Percentiles rank a stretch among this genome's conserved stretches.
phyloP scores from a whole-genome alignment of 2,888 invertebrate genomes.

The Ptychoptera contaminata region DNA sequence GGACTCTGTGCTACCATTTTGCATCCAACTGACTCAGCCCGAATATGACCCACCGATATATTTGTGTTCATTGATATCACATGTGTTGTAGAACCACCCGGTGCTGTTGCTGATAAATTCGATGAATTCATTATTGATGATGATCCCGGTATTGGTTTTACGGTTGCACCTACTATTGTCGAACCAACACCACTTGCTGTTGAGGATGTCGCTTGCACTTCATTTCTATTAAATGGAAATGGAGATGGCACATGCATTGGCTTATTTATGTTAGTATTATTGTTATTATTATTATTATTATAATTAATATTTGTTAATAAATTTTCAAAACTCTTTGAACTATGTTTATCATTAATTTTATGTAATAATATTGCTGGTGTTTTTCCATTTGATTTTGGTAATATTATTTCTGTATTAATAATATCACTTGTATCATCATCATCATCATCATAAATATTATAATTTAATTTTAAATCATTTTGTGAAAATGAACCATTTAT shows the following conservation, averaged over 20 bases:
- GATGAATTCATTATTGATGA: slow-evolving; percentile 15
- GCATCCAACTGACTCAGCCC: slow-evolving; percentile 39
- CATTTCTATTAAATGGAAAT: slow-evolving; percentile 15
- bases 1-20: slow-evolving; percentile 38
- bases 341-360: slow-evolving; percentile 5
- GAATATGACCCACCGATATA: slow-evolving; percentile 28
- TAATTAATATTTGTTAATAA: slow-evolving; percentile 16
- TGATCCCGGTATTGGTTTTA: slow-evolving; percentile 14
- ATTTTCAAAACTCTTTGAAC: background rate
- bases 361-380: slow-evolving; percentile 9
- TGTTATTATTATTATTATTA: slow-evolving; percentile 2
- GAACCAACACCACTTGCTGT: slow-evolving; percentile 17
- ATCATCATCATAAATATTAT: no score
- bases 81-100: slow-evolving; percentile 28
- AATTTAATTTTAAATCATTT: no score
- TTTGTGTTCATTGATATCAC: slow-evolving; percentile 10
- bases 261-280: slow-evolving; percentile 16
- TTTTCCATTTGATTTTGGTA: background rate
- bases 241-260: slow-evolving; percentile 31
- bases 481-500: no score
- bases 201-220: slow-evolving; percentile 12
- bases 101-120: slow-evolving; percentile 12
- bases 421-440: no score
- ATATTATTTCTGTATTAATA: background rate
- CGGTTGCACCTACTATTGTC: slow-evolving; percentile 27